Percentiles rank a stretch among this genome's conserved stretches.
Conservation (phyloP, 2,888 invertebrate species). For the Deilephila elpenor region DNA sequence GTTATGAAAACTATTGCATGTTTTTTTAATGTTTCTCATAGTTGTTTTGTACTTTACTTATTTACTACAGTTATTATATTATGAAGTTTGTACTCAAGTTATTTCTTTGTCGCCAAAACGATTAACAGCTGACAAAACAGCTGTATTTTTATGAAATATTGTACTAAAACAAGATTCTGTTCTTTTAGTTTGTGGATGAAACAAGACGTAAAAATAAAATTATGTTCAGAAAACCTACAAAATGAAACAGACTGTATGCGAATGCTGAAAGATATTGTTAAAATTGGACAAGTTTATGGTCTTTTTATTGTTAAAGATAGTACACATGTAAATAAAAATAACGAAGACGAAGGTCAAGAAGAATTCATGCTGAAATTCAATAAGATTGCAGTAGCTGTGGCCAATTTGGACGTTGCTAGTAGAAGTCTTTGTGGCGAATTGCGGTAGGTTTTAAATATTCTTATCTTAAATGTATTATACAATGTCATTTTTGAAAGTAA, state of each 20-base stretch:
- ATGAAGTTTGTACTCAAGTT: too few species aligned
- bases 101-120: too few species aligned
- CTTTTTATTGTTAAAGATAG: slow-evolving; percentile 52
- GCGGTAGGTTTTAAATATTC: slow-evolving; percentile 43
- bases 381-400: slow-evolving; percentile 46
- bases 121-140: too few species aligned
- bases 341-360: slow-evolving; percentile 39
- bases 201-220: slow-evolving; percentile 43
- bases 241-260: slow-evolving; percentile 50
- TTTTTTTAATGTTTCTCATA: neutral
- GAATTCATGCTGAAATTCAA: slow-evolving; percentile 49
- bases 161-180: too few species aligned
- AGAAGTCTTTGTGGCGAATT: slow-evolving; percentile 51
- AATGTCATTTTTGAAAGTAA: too few species aligned
- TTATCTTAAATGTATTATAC: neutral
- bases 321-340: slow-evolving; percentile 25
- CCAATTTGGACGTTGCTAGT: slow-evolving; percentile 57
- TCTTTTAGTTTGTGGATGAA: slow-evolving; percentile 54
- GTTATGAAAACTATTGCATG: neutral
- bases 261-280: slow-evolving; percentile 49
- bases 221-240: slow-evolving; percentile 47
- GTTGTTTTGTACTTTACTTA: too few species aligned
- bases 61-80: too few species aligned
- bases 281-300: slow-evolving; percentile 54
- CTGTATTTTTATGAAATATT: too few species aligned